Conservation (phyloP, 2,797 vertebrate species). For the Geotrypetes seraphini region DNA sequence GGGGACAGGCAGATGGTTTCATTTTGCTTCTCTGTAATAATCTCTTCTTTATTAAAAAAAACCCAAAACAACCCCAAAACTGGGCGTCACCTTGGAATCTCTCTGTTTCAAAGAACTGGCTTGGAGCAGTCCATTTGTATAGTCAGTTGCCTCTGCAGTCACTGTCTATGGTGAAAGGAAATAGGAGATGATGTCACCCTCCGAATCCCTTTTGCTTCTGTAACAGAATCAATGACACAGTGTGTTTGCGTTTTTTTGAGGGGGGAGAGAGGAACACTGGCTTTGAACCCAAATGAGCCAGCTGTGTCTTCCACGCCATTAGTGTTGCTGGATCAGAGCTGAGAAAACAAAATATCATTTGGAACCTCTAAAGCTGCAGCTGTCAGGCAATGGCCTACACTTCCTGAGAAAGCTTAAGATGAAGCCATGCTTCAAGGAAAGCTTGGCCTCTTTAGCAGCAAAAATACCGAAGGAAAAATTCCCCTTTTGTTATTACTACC, state of each 20-base stretch:
- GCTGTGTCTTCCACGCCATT: conserved; percentile 21
- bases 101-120: too few relatives aligned
- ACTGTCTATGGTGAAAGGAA: too few relatives aligned
- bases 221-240: conserved; percentile 20
- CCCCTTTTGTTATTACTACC: too few relatives aligned
- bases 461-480: too few relatives aligned
- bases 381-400: conserved; percentile 19
- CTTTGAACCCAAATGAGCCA: conserved; percentile 20
- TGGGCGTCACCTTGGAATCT: too few relatives aligned
- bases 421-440: conserved; percentile 7
- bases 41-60: too few relatives aligned
- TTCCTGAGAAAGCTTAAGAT: conserved; percentile 21
- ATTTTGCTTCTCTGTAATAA: too few relatives aligned
- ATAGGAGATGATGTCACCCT: conserved; percentile 38
- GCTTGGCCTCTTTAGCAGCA: too few relatives aligned
- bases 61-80: too few relatives aligned
- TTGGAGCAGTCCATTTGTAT: too few relatives aligned
- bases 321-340: conserved; percentile 13
- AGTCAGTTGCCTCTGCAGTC: too few relatives aligned
- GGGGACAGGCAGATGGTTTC: too few relatives aligned
- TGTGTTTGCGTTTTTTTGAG: neutral
- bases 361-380: conserved; percentile 19
- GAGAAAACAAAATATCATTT: conserved; percentile 12
- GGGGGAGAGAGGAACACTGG: conserved; percentile 16
- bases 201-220: conserved; percentile 15